Conservation (phyloP, 2,797 vertebrate genomes). For the Gobio occitaniae region DNA sequence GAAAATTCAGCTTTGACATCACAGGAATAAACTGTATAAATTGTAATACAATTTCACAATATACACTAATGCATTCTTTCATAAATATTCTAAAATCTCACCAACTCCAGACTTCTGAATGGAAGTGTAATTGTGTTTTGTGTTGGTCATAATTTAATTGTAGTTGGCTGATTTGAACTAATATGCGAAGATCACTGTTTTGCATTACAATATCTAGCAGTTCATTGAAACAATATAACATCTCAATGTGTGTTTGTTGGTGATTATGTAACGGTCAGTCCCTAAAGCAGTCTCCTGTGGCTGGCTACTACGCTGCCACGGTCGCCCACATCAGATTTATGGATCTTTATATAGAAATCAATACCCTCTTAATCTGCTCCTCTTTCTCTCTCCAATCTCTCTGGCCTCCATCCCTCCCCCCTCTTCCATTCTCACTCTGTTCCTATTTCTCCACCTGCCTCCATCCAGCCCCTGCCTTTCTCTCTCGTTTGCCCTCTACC, state of each 20-base stretch:
- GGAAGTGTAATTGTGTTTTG: not conserved
- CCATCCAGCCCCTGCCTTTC: constrained; percentile 42
- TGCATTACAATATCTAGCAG: not conserved
- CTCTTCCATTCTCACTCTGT: constrained; percentile 42
- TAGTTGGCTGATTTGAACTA: not conserved
- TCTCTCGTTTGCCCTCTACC: constrained; percentile 45
- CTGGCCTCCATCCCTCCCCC: constrained; percentile 50
- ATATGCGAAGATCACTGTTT: not conserved
- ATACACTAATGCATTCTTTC: not conserved
- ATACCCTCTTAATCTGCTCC: constrained; percentile 76
- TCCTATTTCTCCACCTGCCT: constrained; percentile 28
- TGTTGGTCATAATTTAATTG: not conserved
- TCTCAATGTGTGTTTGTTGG: constrained; percentile 34
- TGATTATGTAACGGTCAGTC: constrained; percentile 68
- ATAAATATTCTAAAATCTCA: not conserved
- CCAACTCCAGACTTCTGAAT: not conserved
- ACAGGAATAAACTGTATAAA: not conserved
- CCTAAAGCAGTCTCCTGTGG: constrained; percentile 56
- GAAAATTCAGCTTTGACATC: not conserved
- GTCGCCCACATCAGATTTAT: constrained; percentile 71
- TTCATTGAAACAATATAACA: constrained; percentile 21
- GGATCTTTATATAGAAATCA: constrained; percentile 82
- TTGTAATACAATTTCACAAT: not conserved
- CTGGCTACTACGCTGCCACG: constrained; percentile 45
- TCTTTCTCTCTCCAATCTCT: constrained; percentile 62